Evolutionary conservation across 1,140 invertebrate species (phyloP).

Genomic region (Drosophila pectinifera): DNA sequence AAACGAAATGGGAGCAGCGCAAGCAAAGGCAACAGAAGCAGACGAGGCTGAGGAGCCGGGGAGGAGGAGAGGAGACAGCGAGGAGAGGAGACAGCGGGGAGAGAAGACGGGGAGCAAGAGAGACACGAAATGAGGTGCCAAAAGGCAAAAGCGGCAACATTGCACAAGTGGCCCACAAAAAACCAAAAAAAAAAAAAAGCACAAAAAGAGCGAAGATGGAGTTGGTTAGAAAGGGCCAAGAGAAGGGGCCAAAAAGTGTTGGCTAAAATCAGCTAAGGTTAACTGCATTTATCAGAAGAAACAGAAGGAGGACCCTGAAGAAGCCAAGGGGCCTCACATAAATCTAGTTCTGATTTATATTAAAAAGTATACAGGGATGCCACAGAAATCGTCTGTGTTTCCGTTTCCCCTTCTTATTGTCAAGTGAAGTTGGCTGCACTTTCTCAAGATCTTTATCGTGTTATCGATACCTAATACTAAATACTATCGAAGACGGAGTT

Average conservation of each 20-base stretch:
- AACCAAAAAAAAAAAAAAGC: background rate
- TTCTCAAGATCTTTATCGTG: too few relatives aligned
- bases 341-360: too few relatives aligned
- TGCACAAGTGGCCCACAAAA: constrained; percentile 55
- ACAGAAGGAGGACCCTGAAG: background rate
- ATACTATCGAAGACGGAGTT: constrained; percentile 9
- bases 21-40: constrained; percentile 14
- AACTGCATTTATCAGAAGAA: constrained; percentile 9
- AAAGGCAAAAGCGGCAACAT: constrained; percentile 29
- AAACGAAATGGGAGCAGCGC: constrained; percentile 59
- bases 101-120: constrained; percentile 5
- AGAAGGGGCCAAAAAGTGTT: background rate
- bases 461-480: too few relatives aligned
- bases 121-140: constrained; percentile 49
- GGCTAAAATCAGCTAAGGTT: constrained; percentile 6
- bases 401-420: too few relatives aligned
- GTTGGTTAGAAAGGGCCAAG: constrained; percentile 16
- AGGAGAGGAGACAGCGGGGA: background rate
- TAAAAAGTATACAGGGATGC: too few relatives aligned
- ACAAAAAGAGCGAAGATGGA: constrained; percentile 5
- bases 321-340: too few relatives aligned
- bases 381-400: too few relatives aligned
- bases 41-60: background rate
- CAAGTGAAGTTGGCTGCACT: too few relatives aligned
- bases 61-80: background rate